A percentile compares a stretch with the other conserved stretches of the same genome.
phyloP scores from a whole-genome alignment of 2,888 invertebrate species.

The Thalpophila matura region DNA sequence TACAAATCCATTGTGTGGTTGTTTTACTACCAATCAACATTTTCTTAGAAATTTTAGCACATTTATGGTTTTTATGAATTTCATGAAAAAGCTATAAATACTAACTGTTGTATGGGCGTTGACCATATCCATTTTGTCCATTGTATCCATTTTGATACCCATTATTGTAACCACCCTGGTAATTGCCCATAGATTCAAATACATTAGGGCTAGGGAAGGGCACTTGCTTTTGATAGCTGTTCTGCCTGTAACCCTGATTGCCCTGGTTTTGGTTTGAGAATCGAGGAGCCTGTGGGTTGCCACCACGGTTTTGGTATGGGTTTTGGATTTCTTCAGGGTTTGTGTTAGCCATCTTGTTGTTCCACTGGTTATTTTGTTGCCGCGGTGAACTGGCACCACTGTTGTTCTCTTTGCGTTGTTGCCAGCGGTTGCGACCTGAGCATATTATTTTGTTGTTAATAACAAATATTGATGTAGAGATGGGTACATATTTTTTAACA shows the following conservation, averaged over 20 bases:
- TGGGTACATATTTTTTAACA: not conserved
- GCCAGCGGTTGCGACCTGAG: slow-evolving; percentile 91
- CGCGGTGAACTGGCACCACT: slow-evolving; percentile 88
- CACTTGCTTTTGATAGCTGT: slow-evolving; percentile 88
- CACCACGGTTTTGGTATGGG: slow-evolving; percentile 80
- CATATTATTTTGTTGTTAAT: not conserved
- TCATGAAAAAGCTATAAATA: slow-evolving; percentile 37
- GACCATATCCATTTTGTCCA: slow-evolving; percentile 86
- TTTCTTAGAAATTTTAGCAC: not conserved
- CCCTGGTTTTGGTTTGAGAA: slow-evolving; percentile 87
- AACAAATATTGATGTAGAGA: not conserved
- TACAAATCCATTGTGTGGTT: too few species aligned
- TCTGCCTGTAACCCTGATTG: slow-evolving; percentile 84
- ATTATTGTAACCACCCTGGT: slow-evolving; percentile 89
- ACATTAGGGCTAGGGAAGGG: slow-evolving; percentile 91
- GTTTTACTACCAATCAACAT: too few species aligned
- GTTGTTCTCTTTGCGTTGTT: slow-evolving; percentile 90
- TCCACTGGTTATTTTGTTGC: slow-evolving; percentile 89
- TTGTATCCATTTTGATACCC: slow-evolving; percentile 89
- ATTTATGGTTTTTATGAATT: not conserved
- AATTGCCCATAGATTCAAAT: slow-evolving; percentile 90
- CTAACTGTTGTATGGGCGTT: slow-evolving; percentile 86
- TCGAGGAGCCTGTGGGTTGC: slow-evolving; percentile 86
- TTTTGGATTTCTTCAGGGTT: slow-evolving; percentile 77
- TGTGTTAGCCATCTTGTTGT: slow-evolving; percentile 85